These are phyloP conservation scores for Deilephila porcellus DNA, from an alignment of 2,888 invertebrate genomes.

Conservation along the genomic window DNA sequence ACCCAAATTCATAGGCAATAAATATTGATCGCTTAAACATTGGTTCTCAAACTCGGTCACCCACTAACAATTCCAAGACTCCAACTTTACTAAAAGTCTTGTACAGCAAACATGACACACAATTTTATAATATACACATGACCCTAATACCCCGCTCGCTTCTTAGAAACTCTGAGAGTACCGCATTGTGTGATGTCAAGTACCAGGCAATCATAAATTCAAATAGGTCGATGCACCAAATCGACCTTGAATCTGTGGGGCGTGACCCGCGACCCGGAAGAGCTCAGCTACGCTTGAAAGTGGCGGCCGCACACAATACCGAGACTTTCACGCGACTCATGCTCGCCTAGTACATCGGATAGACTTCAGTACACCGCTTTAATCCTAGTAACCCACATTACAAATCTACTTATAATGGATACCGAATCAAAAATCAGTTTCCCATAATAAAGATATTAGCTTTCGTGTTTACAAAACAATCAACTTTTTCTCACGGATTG, in stretches of 20 bases:
- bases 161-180: slow-evolving; percentile 6
- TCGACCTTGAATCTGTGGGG: slow-evolving; percentile 55
- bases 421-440: slow-evolving; percentile 17
- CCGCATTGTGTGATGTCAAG: slow-evolving; percentile 31
- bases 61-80: not conserved
- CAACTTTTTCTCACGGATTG: slow-evolving; percentile 38
- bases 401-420: slow-evolving; percentile 12
- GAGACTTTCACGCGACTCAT: slow-evolving; percentile 66
- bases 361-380: slow-evolving; percentile 29
- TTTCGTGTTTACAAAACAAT: slow-evolving; percentile 27
- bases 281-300: slow-evolving; percentile 60
- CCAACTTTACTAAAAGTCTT: slow-evolving; percentile 9
- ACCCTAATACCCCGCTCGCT: slow-evolving; percentile 7
- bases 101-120: slow-evolving; percentile 14
- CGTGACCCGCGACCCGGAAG: slow-evolving; percentile 55
- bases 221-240: slow-evolving; percentile 61
- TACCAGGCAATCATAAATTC: slow-evolving; percentile 64
- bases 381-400: slow-evolving; percentile 23
- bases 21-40: slow-evolving; percentile 7
- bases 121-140: slow-evolving; percentile 19
- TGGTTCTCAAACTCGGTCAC: slow-evolving; percentile 5
- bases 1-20: not conserved
- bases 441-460: slow-evolving; percentile 15
- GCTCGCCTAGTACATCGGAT: slow-evolving; percentile 57
- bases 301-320: slow-evolving; percentile 60